These are phyloP conservation scores for Eupleurogrammus muticus DNA, from an alignment of 2,797 vertebrate species.

Conservation along the genomic window DNA sequence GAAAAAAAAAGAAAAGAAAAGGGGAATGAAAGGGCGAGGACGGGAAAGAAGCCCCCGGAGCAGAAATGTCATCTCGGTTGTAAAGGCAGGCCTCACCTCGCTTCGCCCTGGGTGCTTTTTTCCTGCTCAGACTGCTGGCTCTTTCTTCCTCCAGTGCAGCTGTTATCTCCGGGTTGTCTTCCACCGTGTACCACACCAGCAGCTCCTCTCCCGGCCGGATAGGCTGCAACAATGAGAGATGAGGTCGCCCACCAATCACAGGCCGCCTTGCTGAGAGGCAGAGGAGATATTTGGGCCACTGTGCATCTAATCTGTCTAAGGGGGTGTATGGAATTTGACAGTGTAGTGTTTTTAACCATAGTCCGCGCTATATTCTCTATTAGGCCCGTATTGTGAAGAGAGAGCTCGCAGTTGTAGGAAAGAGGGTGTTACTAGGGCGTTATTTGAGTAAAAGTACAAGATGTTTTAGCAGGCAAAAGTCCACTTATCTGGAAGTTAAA, in stretches of 20 bases:
- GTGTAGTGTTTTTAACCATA: constrained; percentile 33
- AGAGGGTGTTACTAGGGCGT: no score
- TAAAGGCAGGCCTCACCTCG: constrained; percentile 88
- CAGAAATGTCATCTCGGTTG: constrained; percentile 2
- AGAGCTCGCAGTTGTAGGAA: no score
- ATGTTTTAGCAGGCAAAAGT: no score
- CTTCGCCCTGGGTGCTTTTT: constrained; percentile 87
- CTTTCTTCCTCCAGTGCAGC: constrained; percentile 97
- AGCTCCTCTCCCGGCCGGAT: constrained; percentile 94
- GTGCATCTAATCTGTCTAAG: constrained; percentile 76
- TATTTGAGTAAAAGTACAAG: no score
- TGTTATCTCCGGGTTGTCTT: constrained; percentile 98
- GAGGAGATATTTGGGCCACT: constrained; percentile 75
- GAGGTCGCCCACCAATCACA: constrained; percentile 88
- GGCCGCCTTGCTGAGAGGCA: constrained; percentile 78
- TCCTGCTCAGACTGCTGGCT: constrained; percentile 89
- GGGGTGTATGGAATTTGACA: constrained; percentile 48
- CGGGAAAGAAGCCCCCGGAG: no score
- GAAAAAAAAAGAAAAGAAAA: no score
- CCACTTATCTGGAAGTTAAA: no score
- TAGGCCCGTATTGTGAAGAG: neutral
- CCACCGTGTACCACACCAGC: constrained; percentile 96
- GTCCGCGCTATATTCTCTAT: constrained; percentile 12
- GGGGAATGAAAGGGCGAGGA: no score
- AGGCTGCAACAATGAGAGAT: constrained; percentile 87